These are phyloP conservation scores for Todiramphus saurophagus DNA, from an alignment of 2,113 vertebrate species.

Conservation along the genomic window DNA sequence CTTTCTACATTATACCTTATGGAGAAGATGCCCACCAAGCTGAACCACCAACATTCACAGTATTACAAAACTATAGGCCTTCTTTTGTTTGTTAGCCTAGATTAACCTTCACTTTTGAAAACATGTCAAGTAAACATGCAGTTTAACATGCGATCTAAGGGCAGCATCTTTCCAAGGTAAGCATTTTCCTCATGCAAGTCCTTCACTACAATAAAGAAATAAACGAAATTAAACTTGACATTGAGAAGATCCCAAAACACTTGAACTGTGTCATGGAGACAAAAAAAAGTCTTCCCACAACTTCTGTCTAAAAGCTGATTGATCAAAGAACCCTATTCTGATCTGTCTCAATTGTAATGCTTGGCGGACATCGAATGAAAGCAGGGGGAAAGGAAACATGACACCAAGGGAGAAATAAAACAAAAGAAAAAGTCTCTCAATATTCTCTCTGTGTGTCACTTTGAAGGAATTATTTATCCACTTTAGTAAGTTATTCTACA, in stretches of 20 bases:
- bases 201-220: constrained; percentile 1
- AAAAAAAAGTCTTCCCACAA: not conserved
- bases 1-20: not conserved
- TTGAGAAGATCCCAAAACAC: not conserved
- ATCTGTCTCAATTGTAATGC: not conserved
- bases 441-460: not conserved
- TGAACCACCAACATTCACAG: not conserved
- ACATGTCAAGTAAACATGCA: not conserved
- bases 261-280: not conserved
- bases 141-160: not conserved
- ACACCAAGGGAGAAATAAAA: not conserved
- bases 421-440: not conserved
- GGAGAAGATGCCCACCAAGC: not conserved
- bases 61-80: not conserved
- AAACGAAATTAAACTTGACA: not conserved
- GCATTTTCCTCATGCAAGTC: not conserved
- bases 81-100: not conserved
- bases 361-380: not conserved
- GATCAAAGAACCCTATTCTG: constrained; percentile 10
- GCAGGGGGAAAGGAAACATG: not conserved
- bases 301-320: not conserved
- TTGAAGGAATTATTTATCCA: constrained; percentile 25
- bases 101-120: not conserved
- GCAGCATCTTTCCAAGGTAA: not conserved
- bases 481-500: not conserved